phyloP scores from a whole-genome alignment of 2,113 vertebrate genomes.

The Mus spicilegus region DNA sequence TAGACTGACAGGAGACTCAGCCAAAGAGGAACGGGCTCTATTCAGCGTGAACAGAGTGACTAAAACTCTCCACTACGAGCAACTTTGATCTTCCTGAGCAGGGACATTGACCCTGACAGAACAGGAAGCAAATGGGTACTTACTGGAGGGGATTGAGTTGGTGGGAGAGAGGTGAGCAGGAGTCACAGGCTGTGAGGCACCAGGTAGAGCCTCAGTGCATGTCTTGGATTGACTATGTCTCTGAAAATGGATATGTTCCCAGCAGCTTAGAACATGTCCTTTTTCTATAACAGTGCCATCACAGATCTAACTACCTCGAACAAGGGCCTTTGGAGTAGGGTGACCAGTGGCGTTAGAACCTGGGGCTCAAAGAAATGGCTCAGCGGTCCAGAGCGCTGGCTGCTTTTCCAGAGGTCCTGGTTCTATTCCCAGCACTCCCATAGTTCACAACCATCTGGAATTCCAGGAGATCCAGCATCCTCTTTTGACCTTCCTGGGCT shows the following conservation, averaged over 20 bases:
- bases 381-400: background rate
- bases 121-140: background rate
- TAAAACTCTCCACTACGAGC: accelerated
- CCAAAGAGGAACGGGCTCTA: background rate
- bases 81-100: background rate
- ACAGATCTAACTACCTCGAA: background rate
- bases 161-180: background rate
- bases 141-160: background rate
- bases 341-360: background rate
- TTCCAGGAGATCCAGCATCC: background rate
- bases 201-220: background rate
- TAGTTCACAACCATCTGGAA: background rate
- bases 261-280: background rate
- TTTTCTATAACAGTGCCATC: background rate
- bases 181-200: slow-evolving; percentile 26
- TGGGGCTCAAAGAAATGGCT: background rate
- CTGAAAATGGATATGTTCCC: background rate
- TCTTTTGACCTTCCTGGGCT: background rate
- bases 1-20: background rate
- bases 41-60: background rate
- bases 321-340: background rate
- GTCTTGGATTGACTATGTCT: background rate
- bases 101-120: background rate
- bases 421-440: background rate
- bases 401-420: background rate